phyloP scores from a whole-genome alignment of 2,797 vertebrate species.

The Pteropus rufus region DNA sequence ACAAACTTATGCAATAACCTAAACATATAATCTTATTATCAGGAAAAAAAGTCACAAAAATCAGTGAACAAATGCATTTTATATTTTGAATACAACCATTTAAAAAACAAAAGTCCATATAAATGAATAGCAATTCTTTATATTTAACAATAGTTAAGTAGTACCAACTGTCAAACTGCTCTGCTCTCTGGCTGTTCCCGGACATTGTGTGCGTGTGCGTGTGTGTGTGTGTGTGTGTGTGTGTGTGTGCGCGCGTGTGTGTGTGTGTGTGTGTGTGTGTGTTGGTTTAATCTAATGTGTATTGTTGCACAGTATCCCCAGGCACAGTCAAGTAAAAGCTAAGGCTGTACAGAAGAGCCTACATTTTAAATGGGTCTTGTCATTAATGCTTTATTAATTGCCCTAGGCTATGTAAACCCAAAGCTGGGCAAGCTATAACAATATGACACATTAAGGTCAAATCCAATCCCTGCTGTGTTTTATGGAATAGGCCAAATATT shows the following conservation, averaged over 20 bases:
- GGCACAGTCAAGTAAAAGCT: constrained; percentile 89
- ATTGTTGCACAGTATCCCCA: constrained; percentile 86
- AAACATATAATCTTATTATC: constrained; percentile 5
- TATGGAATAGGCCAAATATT: constrained; percentile 91
- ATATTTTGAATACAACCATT: constrained; percentile 51
- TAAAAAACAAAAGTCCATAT: neutral
- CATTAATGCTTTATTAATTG: constrained; percentile 99
- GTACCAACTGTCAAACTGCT: constrained; percentile 75
- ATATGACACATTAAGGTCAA: constrained; percentile 99
- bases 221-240: neutral
- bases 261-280: constrained; percentile 77
- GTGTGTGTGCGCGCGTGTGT: neutral
- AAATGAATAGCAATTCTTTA: constrained; percentile 58
- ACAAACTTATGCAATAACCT: neutral
- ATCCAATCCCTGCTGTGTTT: constrained; percentile 91
- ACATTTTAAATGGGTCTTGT: constrained; percentile 98
- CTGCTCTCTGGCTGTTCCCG: constrained; percentile 72
- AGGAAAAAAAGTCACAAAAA: constrained; percentile 18
- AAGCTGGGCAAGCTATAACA: constrained; percentile 92
- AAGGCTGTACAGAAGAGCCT: constrained; percentile 91
- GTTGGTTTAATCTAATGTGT: constrained; percentile 85
- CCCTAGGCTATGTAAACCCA: constrained; percentile 90
- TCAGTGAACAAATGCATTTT: neutral
- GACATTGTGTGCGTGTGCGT: constrained; percentile 26
- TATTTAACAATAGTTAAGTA: constrained; percentile 75